Conservation (phyloP, 2,888 invertebrate genomes). For the Andrena bucephala region DNA sequence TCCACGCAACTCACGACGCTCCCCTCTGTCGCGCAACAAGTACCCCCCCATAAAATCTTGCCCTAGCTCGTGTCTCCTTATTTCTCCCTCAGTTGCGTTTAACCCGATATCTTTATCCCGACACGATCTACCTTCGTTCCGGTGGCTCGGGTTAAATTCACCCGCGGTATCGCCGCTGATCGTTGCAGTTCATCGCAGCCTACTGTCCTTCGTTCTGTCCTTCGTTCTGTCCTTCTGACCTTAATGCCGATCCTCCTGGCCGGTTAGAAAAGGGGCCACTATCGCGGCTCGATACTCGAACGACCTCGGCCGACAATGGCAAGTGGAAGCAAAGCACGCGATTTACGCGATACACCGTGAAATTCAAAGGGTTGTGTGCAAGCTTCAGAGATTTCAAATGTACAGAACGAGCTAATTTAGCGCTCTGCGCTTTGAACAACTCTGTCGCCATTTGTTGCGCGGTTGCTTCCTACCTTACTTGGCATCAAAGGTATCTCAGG, state of each 20-base stretch:
- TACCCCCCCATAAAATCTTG: constrained; percentile 26
- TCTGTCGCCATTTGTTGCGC: too few species aligned
- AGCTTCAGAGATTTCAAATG: too few species aligned
- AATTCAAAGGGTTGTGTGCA: too few species aligned
- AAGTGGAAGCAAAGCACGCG: constrained; percentile 54
- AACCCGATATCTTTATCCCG: constrained; percentile 33
- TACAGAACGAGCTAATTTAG: too few species aligned
- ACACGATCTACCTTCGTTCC: constrained; percentile 33
- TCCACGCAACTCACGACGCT: constrained; percentile 27
- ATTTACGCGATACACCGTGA: constrained; percentile 1
- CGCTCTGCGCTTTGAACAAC: too few species aligned
- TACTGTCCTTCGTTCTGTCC: constrained; percentile 26
- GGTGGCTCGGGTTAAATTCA: constrained; percentile 11
- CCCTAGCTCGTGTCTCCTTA: constrained; percentile 16
- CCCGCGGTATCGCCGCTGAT: constrained; percentile 11
- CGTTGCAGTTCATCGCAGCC: constrained; percentile 13
- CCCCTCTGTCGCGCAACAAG: constrained; percentile 42
- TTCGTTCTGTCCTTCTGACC: constrained; percentile 55
- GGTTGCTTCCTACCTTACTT: too few species aligned
- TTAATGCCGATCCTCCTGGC: constrained; percentile 49
- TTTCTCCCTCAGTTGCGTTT: not conserved
- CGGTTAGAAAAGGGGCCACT: constrained; percentile 51
- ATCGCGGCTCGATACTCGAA: constrained; percentile 63
- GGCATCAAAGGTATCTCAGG: too few species aligned
- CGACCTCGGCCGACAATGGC: constrained; percentile 45